Base-by-base conservation (phyloP, 2,888 invertebrate genomes). In the Cephus pygmeus region DNA sequence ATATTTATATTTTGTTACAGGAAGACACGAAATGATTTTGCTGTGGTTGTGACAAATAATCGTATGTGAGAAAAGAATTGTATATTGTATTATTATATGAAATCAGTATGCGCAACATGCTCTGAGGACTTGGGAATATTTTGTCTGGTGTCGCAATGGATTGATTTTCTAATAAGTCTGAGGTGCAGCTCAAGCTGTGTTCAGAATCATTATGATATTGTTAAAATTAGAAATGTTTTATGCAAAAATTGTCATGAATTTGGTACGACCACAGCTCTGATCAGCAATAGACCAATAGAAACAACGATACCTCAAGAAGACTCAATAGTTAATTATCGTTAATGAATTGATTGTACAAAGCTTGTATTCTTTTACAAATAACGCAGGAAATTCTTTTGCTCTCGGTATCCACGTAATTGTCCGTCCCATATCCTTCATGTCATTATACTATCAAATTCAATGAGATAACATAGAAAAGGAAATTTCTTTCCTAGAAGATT, bases 1-100 rank as follows among this genome's bases (percentile, higher is more conserved):
- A 90, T 90, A 90, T 91, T 91, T 91, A 91, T 91, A 91, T 91
- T 91, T 91, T 91, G 91, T 91, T 91, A 91, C 91, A 91, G 91
- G 89, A 89, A 85, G 85, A 87, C 83, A 84, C 80, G 85, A 56
- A 84, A 88, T 88, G 85, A 88, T 86, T 87, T 81, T 82, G 87
- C 88, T 87, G 88, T 86, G 88, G 83, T 88, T 85, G 86, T 86
- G 79, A 82, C 80, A 84, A 81, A 85, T 81, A 56, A 56, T 81
- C 80, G 79, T 73, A 78, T 71, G 73, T 75, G 68, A 56, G 68
- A 56, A 31, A 56, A 73, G 30, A 76, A 34, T 33, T 76, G 76
- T 75, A 75, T 69, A 77, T 75, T 73, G 30, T 56, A 56, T 56
- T 40, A 40, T 40, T 56, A 56, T 56, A 9, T 9, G 9, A 2